phyloP scores from a whole-genome alignment of 1,140 invertebrate genomes.

The Yoshiicerus persimilis region DNA sequence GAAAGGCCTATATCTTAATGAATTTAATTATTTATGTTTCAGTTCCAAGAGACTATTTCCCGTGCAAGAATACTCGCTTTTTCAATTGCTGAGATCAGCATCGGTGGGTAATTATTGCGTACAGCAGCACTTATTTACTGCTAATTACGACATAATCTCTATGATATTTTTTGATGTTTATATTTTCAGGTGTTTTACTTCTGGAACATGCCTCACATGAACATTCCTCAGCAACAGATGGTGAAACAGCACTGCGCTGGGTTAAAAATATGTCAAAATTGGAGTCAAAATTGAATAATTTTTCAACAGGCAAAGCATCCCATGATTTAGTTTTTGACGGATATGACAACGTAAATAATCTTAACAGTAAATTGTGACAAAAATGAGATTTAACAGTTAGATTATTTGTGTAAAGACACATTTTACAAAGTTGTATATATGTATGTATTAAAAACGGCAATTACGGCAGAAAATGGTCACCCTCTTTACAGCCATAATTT shows the following conservation, averaged over 20 bases:
- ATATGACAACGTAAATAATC: neutral
- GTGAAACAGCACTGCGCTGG: slow-evolving; percentile 50
- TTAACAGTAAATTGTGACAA: neutral
- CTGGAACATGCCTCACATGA: slow-evolving; percentile 54
- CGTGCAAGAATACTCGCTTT: slow-evolving; percentile 57
- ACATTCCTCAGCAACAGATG: slow-evolving; percentile 49
- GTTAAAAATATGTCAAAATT: neutral
- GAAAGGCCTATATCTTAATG: slow-evolving; percentile 44
- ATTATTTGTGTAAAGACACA: too few relatives aligned
- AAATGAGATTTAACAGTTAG: neutral
- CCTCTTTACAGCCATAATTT: too few relatives aligned
- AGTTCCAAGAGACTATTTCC: slow-evolving; percentile 51
- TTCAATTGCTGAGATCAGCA: slow-evolving; percentile 56
- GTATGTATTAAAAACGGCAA: too few relatives aligned
- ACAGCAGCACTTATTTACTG: too few relatives aligned
- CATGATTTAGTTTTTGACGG: slow-evolving; percentile 31
- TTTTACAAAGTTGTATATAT: neutral
- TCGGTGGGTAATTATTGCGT: slow-evolving; percentile 50
- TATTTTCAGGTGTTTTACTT: slow-evolving; percentile 50
- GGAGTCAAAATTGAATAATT: neutral
- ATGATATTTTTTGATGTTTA: neutral
- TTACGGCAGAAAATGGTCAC: too few relatives aligned
- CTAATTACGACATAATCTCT: too few relatives aligned
- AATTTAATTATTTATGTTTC: too few relatives aligned
- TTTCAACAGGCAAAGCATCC: neutral